Conservation (phyloP, 1,140 invertebrate species). For the Habropoda laboriosa region DNA sequence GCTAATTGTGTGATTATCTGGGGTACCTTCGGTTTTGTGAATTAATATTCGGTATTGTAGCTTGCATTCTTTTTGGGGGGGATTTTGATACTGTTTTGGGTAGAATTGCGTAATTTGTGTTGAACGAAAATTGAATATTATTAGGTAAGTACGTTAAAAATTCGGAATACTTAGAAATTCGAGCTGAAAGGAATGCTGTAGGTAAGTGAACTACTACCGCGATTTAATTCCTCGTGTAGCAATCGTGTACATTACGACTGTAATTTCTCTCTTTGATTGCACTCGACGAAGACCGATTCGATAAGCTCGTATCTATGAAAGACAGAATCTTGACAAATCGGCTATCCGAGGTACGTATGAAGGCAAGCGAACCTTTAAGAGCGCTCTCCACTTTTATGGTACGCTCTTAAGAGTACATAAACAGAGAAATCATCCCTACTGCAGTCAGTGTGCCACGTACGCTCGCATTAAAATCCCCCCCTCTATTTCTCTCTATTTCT, state of each 20-base stretch:
- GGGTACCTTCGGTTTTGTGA: too few relatives aligned
- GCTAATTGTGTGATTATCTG: too few relatives aligned
- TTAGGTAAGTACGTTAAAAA: too few relatives aligned
- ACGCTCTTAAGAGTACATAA: constrained; percentile 12
- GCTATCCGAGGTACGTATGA: not conserved
- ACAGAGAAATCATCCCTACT: not conserved
- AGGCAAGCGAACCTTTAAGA: constrained; percentile 1
- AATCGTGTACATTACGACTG: not conserved
- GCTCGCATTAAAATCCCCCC: not conserved
- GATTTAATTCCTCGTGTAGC: not conserved
- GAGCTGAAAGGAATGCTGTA: too few relatives aligned
- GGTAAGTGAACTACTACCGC: too few relatives aligned
- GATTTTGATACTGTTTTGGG: too few relatives aligned
- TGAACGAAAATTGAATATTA: too few relatives aligned
- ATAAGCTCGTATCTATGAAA: not conserved
- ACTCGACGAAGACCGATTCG: not conserved
- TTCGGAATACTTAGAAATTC: too few relatives aligned
- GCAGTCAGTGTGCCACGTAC: not conserved
- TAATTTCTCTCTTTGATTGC: not conserved
- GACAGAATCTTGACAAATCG: constrained; percentile 13
- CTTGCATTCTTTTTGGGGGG: too few relatives aligned
- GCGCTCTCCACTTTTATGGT: not conserved
- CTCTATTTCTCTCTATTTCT: too few relatives aligned
- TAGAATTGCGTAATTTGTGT: too few relatives aligned
- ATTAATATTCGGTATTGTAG: too few relatives aligned